Evolutionary conservation across 2,797 vertebrate species (phyloP).

Genomic region (Paramormyrops hopkinsi): DNA sequence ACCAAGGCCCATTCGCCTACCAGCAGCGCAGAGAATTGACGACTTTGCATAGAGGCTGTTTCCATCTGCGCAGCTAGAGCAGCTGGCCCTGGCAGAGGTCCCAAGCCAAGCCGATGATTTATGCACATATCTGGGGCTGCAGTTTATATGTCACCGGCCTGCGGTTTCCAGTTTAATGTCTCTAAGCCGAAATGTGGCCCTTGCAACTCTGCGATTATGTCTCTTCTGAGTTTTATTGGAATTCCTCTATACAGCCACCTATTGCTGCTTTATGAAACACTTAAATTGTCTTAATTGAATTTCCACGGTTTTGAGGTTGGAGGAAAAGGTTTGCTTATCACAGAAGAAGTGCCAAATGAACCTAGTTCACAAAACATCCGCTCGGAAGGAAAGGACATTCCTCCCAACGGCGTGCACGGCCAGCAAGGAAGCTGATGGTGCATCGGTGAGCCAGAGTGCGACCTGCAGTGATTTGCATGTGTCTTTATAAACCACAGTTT

Average conservation of each 20-base stretch:
- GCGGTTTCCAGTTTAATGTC: slow-evolving; percentile 48
- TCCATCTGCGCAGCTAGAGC: slow-evolving; percentile 8
- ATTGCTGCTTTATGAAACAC: slow-evolving; percentile 73
- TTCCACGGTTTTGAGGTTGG: slow-evolving; percentile 66
- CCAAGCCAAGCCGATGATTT: slow-evolving; percentile 38
- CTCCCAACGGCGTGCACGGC: slow-evolving; percentile 6
- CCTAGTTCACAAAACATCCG: slow-evolving; percentile 47
- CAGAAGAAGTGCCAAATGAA: slow-evolving; percentile 53
- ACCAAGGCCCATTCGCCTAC: not conserved
- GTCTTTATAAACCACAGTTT: not conserved
- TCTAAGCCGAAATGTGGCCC: slow-evolving; percentile 44
- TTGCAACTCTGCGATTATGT: slow-evolving; percentile 48
- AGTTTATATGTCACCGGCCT: slow-evolving; percentile 50
- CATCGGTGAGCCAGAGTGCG: not conserved
- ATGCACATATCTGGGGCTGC: slow-evolving; percentile 43
- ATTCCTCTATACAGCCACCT: slow-evolving; percentile 69
- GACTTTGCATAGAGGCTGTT: not conserved
- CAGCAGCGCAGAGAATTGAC: not conserved
- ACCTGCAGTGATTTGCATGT: not conserved
- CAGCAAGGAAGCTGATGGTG: not conserved
- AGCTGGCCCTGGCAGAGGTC: slow-evolving; percentile 26
- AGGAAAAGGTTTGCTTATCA: slow-evolving; percentile 54
- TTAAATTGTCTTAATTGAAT: slow-evolving; percentile 70
- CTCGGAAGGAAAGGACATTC: slow-evolving; percentile 42
- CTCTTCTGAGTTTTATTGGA: slow-evolving; percentile 58